Conservation (phyloP, 2,113 vertebrate species). For the Limnothrissa miodon region DNA sequence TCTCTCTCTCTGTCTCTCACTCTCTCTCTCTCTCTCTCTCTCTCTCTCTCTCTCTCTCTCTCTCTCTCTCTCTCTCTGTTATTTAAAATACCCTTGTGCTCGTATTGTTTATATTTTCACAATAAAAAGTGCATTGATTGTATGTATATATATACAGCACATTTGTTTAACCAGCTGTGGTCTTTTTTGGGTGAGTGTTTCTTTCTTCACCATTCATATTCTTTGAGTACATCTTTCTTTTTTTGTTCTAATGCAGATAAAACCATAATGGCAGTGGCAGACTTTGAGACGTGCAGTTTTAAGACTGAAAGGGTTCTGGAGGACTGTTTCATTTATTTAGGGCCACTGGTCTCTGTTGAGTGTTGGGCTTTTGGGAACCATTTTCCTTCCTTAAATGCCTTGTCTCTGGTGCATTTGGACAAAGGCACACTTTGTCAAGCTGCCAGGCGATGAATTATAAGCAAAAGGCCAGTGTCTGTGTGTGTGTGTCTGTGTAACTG, state of each 20-base stretch:
- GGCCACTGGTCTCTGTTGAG: not conserved
- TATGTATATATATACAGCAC: not conserved
- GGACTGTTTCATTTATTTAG: too few relatives aligned
- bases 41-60: too few relatives aligned
- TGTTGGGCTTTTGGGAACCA: not conserved
- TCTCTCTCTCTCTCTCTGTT: too few relatives aligned
- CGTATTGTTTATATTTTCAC: too few relatives aligned
- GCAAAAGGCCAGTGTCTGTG: not conserved
- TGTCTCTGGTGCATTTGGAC: not conserved
- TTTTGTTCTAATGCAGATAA: not conserved
- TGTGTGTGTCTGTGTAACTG: not conserved
- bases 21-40: too few relatives aligned
- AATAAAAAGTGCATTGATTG: too few relatives aligned
- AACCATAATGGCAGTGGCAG: not conserved
- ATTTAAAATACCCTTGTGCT: too few relatives aligned
- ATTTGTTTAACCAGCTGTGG: not conserved
- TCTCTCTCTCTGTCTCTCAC: too few relatives aligned
- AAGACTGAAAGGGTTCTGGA: too few relatives aligned
- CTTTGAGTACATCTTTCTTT: too few relatives aligned
- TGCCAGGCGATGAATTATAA: not conserved
- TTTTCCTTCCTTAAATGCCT: not conserved
- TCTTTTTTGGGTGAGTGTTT: too few relatives aligned
- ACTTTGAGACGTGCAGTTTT: not conserved
- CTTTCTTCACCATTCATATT: too few relatives aligned
- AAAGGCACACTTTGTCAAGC: not conserved